Percentiles rank a stretch among this genome's conserved stretches.
Conservation (phyloP, 2,888 invertebrate genomes). For the Lasioglossum villosulum region DNA sequence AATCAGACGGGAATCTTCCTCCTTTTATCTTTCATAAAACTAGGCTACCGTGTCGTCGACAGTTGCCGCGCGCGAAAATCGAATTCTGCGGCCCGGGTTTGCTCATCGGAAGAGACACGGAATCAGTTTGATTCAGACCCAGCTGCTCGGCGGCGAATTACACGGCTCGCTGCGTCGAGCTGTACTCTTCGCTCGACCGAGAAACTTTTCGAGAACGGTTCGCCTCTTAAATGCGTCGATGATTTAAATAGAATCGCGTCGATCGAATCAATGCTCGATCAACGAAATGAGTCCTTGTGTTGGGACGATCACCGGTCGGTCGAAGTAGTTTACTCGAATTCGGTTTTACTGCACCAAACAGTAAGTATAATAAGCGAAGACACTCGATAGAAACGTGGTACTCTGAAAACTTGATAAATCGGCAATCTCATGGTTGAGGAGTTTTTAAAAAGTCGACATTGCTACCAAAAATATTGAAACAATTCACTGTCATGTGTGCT, state of each 20-base stretch:
- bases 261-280: slow-evolving; percentile 33
- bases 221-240: neutral
- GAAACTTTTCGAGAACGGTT: slow-evolving; percentile 26
- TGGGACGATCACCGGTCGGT: neutral
- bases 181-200: slow-evolving; percentile 32
- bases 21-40: neutral
- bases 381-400: too few relatives aligned
- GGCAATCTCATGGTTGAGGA: too few relatives aligned
- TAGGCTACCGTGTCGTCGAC: neutral
- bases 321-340: neutral
- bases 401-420: too few relatives aligned
- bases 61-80: neutral
- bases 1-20: neutral
- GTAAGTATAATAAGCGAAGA: too few relatives aligned
- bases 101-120: slow-evolving; percentile 1
- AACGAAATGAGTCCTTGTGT: too few relatives aligned
- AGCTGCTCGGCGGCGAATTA: slow-evolving; percentile 49
- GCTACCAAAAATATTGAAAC: too few relatives aligned
- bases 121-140: slow-evolving; percentile 48
- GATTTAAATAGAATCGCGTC: slow-evolving; percentile 3
- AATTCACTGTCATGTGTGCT: too few relatives aligned
- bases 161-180: slow-evolving; percentile 38
- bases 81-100: slow-evolving; percentile 10
- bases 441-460: too few relatives aligned
- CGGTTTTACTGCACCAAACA: neutral